Evolutionary conservation across 2,113 vertebrate genomes (phyloP).

Genomic region (Calonectris borealis): DNA sequence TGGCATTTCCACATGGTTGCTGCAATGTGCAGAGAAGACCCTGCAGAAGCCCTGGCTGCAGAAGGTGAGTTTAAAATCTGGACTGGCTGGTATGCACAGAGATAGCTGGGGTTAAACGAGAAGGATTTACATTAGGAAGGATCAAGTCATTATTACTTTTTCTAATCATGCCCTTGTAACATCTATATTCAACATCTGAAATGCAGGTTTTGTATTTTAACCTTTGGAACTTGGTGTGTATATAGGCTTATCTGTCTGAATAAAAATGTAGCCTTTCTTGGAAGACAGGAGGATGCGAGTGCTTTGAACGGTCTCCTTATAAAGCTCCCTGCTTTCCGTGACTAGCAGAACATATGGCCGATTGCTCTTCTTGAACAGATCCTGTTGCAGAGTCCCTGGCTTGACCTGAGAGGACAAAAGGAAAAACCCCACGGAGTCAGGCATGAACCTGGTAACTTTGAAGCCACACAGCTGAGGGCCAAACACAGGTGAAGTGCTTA

Average conservation of each 20-base stretch:
- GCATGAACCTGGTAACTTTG: background rate
- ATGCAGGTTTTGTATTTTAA: background rate
- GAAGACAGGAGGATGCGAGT: slow-evolving; percentile 66
- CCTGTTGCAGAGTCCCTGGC: background rate
- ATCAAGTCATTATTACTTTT: background rate
- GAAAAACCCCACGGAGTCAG: background rate
- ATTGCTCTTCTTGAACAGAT: slow-evolving; percentile 4
- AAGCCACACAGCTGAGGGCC: background rate
- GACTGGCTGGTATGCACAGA: background rate
- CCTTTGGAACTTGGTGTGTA: slow-evolving; percentile 72
- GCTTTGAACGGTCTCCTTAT: accelerated
- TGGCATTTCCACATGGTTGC: background rate
- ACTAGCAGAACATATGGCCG: background rate
- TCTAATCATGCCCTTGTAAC: background rate
- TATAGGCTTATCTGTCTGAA: slow-evolving; percentile 70
- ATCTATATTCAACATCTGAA: background rate
- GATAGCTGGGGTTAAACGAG: background rate
- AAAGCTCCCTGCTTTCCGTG: slow-evolving; percentile 36
- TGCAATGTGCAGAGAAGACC: background rate
- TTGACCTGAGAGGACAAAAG: slow-evolving; percentile 39
- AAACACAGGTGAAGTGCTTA: background rate
- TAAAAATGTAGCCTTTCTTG: slow-evolving; percentile 62
- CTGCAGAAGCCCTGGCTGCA: background rate
- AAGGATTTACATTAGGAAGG: background rate
- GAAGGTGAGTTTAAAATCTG: background rate